Base-by-base conservation (phyloP, 1,140 invertebrate species). In the Pararge aegeria region DNA sequence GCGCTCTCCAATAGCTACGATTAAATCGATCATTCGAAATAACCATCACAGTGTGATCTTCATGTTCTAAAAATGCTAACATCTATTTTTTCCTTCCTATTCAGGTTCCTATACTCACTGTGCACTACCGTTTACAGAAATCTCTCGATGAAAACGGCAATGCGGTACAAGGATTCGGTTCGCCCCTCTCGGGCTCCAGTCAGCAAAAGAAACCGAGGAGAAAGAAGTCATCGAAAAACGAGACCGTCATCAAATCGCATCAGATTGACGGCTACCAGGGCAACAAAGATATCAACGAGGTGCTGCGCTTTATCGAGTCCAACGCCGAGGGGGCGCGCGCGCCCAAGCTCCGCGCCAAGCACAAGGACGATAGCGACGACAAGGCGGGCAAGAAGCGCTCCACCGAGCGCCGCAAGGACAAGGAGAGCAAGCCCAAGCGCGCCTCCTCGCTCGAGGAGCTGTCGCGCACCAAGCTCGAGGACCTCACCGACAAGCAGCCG, bases 361-460 rank as follows among this genome's bases (percentile, higher is more conserved):
- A 87, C 63, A 84, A 84, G 65, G 77, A 85, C 72, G 78, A 85
- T 69, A 61, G 63, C 56, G 77, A 88, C 68, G 87, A 90, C 66
- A 85, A 89, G 69, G 69, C 60, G 40, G 65, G 52, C 65, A 90
- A 90, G 73, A 90, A 90, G 61, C 75, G 87, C 10, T 88, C 87
- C 62, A 73, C 78, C 37, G 88, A 90, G 65, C 77, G 87, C 1
- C 80, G 87, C 57, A 90, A 90, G 70, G 86, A 89, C 66, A 86
- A 88, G 67, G 74, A 87, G 83, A 66, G 50, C 85, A 70, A 89
- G 80, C 21, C 93, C 34, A 92, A 94, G 74, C 93, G 93, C 62
- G 92, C 93, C 37, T 93, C 93, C 68, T 94, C 93, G 9, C 78
- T 95, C 29, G 94, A 95, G 80, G 94, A 95, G 81, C 92, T 95